These are phyloP conservation scores for Tanytarsus gracilentus DNA, from an alignment of 2,888 invertebrate species.

Conservation along the genomic window DNA sequence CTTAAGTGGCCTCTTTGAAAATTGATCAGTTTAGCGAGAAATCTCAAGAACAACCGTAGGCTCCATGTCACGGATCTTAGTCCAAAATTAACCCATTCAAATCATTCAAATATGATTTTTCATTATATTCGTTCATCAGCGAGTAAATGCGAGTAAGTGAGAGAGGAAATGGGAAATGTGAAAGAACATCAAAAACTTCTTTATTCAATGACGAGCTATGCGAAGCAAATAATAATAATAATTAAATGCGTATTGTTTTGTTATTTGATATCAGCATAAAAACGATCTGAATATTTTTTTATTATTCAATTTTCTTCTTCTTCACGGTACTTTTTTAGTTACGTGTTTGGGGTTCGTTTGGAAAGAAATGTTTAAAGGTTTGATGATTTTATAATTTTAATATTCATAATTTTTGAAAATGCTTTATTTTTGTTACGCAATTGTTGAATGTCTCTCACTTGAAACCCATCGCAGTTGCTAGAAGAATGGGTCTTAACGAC, in stretches of 20 bases:
- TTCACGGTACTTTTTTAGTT: too few relatives aligned
- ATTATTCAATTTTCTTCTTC: not conserved
- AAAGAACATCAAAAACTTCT: not conserved
- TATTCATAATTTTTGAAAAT: too few relatives aligned
- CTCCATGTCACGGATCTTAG: not conserved
- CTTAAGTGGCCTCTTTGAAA: not conserved
- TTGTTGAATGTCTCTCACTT: conserved; percentile 7
- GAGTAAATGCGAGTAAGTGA: conserved; percentile 6
- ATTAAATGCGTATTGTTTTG: conserved; percentile 27
- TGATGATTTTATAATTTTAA: too few relatives aligned
- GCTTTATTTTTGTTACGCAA: not conserved
- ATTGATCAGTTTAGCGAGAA: not conserved
- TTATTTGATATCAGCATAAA: conserved; percentile 18
- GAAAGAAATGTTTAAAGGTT: too few relatives aligned
- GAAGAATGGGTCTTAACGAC: not conserved
- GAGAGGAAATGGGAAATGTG: conserved; percentile 20
- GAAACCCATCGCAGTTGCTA: too few relatives aligned
- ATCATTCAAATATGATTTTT: conserved; percentile 1
- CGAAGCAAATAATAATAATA: conserved; percentile 21
- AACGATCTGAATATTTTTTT: conserved; percentile 3
- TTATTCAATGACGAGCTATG: not conserved
- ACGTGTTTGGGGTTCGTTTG: too few relatives aligned
- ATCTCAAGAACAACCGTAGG: not conserved
- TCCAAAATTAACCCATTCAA: not conserved
- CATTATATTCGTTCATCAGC: not conserved